phyloP scores from a whole-genome alignment of 2,797 vertebrate genomes.

The Xiphophorus birchmanni region DNA sequence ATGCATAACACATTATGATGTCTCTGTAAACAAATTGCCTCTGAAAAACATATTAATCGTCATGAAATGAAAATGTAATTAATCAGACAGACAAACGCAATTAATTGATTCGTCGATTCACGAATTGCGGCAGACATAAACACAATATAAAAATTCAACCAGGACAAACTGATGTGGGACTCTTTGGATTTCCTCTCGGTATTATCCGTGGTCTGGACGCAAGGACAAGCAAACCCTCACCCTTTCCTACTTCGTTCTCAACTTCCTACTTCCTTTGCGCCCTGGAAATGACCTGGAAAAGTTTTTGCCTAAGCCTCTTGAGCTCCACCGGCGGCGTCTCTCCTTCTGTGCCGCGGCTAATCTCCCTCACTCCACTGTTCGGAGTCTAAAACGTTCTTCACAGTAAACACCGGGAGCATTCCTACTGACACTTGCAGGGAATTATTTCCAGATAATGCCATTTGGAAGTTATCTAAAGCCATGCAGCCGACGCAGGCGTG shows the following conservation, averaged over 20 bases:
- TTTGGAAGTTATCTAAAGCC: conserved; percentile 38
- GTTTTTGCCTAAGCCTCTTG: background rate
- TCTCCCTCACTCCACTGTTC: conserved; percentile 21
- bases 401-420: conserved; percentile 6
- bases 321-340: conserved; percentile 4
- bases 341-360: conserved; percentile 41
- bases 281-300: conserved; percentile 9
- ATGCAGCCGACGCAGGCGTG: conserved; percentile 25
- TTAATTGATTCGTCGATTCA: too few species aligned
- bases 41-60: too few species aligned
- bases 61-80: too few species aligned
- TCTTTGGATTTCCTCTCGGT: background rate
- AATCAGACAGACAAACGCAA: too few species aligned
- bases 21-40: too few species aligned
- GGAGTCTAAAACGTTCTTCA: background rate
- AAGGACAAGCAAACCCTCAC: background rate
- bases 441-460: conserved; percentile 43
- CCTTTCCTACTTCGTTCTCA: too few species aligned
- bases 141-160: background rate
- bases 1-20: too few species aligned
- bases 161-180: background rate
- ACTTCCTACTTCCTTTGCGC: background rate
- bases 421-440: conserved; percentile 17
- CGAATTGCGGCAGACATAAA: too few species aligned
- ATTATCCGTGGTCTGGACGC: background rate